phyloP scores from a whole-genome alignment of 2,797 vertebrate genomes.

The Crenuchus spilurus region DNA sequence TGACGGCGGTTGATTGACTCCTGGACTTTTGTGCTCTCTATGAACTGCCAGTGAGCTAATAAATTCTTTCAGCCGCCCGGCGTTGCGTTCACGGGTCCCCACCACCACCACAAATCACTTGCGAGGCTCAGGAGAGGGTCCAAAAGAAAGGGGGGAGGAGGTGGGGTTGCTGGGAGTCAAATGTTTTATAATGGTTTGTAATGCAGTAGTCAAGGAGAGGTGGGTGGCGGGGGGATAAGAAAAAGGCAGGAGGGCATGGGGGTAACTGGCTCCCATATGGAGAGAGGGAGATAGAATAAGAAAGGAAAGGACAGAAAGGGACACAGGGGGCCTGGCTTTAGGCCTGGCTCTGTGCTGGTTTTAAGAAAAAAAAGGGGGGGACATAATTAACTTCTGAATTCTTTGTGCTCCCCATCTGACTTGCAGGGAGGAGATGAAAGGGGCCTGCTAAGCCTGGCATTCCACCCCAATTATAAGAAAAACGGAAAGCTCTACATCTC shows the following conservation, averaged over 20 bases:
- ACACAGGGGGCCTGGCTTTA: slow-evolving; percentile 71
- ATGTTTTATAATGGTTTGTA: slow-evolving; percentile 92
- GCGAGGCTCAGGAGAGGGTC: slow-evolving; percentile 82
- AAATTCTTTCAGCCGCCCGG: slow-evolving; percentile 93
- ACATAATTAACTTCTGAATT: slow-evolving; percentile 98
- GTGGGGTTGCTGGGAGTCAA: slow-evolving; percentile 83
- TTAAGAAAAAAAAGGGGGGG: slow-evolving; percentile 73
- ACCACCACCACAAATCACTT: slow-evolving; percentile 93
- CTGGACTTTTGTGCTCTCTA: slow-evolving; percentile 91
- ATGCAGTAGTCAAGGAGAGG: slow-evolving; percentile 84
- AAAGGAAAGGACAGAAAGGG: slow-evolving; percentile 69
- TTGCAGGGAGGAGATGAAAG: slow-evolving; percentile 99
- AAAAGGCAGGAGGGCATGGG: slow-evolving; percentile 59
- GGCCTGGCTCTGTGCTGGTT: slow-evolving; percentile 77
- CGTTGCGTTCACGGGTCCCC: slow-evolving; percentile 88
- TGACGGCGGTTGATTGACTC: slow-evolving; percentile 83
- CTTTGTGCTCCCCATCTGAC: slow-evolving; percentile 98
- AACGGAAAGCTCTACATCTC: slow-evolving; percentile 99
- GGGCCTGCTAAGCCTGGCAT: slow-evolving; percentile 98
- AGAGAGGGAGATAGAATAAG: slow-evolving; percentile 64
- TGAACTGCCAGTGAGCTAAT: slow-evolving; percentile 94
- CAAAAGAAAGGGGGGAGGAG: slow-evolving; percentile 76
- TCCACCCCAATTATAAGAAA: slow-evolving; percentile 99
- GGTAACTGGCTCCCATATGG: slow-evolving; percentile 61
- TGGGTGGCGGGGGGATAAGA: slow-evolving; percentile 62